These are phyloP conservation scores for Syngnathoides biaculeatus DNA, from an alignment of 2,113 vertebrate genomes.

Conservation along the genomic window DNA sequence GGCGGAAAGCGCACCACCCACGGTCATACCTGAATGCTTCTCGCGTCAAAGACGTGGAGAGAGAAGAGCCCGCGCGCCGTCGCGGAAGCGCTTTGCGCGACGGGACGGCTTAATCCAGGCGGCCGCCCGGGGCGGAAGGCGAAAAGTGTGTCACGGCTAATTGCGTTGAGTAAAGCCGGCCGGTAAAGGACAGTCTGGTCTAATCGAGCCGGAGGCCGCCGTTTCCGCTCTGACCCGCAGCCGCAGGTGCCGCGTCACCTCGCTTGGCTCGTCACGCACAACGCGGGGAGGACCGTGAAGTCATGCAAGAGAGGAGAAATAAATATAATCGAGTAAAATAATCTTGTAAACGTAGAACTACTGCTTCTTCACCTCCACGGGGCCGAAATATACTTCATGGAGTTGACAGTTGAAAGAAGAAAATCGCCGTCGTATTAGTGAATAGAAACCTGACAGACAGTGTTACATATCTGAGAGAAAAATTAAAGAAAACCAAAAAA, in stretches of 20 bases:
- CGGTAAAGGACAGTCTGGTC: background rate
- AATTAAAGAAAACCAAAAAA: too few species aligned
- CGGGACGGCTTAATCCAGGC: slow-evolving; percentile 40
- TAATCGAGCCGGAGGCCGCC: background rate
- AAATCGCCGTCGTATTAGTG: too few species aligned
- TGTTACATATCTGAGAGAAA: too few species aligned
- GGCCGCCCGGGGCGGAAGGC: slow-evolving; percentile 14
- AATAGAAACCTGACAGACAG: too few species aligned
- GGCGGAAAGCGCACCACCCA: slow-evolving; percentile 18
- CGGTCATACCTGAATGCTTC: slow-evolving; percentile 29
- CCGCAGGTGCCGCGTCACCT: slow-evolving; percentile 33
- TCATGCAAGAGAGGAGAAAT: too few species aligned
- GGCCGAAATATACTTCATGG: too few species aligned
- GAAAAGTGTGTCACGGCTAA: slow-evolving; percentile 64
- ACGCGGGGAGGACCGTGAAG: too few species aligned
- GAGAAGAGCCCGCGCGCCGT: background rate
- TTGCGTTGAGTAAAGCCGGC: slow-evolving; percentile 51
- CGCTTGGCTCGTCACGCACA: background rate
- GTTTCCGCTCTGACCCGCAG: slow-evolving; percentile 27
- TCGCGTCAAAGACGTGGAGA: background rate
- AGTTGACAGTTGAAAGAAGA: too few species aligned
- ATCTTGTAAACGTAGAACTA: too few species aligned
- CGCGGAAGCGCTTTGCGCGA: slow-evolving; percentile 9
- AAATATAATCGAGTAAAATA: too few species aligned
- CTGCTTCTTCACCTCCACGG: too few species aligned